Base-by-base conservation (phyloP, 1,140 invertebrate genomes). In the Halesus radiatus region DNA sequence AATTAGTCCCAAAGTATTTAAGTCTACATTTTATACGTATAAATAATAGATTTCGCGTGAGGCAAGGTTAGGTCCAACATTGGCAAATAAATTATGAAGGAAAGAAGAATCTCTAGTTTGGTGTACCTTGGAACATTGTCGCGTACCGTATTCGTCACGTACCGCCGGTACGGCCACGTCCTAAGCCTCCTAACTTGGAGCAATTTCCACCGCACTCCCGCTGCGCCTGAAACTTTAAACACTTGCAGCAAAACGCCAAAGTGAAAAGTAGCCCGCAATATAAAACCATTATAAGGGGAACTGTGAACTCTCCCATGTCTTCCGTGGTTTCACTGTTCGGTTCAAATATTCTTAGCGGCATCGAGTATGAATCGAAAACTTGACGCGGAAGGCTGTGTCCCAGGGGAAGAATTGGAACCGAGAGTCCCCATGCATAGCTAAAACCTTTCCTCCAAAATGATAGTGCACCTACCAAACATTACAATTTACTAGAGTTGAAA, bases 181-280 rank as follows among this genome's bases (percentile, higher is more conserved):
- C 29, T 45, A 18, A 32, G 29, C 15, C 37, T 16, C 68, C 45
- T 16, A 45, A 7, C 16, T 18, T 23, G 5, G 7, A 10, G 32
- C 13, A 37, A 29, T 66, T 66, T 60, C 15, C 62, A n/a, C 72
- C 53, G 26, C 53, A 5, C 23, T 23, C 10, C 54, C 52, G 26
- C 26, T 5, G 54, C 54, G 13, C 13, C 18, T 75, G 72, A 75
- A 75, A 75, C 53, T 75, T 75, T 60, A 75, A 75, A 58, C 72
- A 75, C 54, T 37, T 56, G 72, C 72, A 72, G 72, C 53, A 18
- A 75, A 75, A 75, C 58, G 72, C 53, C 72, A 75, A 74, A 58
- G 72, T 75, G 72, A 75, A 75, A 75, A 58, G 53, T 56, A 56
- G 54, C 72, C 53, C 32, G 72, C 72, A 58, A 32, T 29, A 26